Evolutionary conservation across 2,888 invertebrate species (phyloP).

Genomic region (Opisthograptis luteolata): DNA sequence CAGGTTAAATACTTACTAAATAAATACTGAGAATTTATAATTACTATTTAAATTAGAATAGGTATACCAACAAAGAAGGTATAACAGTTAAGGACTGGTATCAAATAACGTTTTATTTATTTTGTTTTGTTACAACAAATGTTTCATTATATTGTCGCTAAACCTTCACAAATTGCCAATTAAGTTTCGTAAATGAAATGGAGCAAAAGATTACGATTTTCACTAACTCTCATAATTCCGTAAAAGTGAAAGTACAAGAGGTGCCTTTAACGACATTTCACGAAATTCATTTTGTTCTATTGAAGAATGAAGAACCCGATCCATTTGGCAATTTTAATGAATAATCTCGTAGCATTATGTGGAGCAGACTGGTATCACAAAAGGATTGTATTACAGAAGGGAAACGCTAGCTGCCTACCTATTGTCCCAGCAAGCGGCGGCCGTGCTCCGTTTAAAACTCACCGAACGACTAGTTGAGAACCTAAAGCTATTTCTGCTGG

Average conservation of each 20-base stretch:
- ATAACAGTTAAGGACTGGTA: background rate
- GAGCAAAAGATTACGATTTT: conserved; percentile 22
- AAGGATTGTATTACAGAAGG: conserved; percentile 57
- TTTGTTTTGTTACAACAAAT: background rate
- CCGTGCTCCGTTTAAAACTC: conserved; percentile 42
- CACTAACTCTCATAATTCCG: conserved; percentile 11
- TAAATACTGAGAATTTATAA: too few relatives aligned
- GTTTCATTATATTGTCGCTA: conserved; percentile 7
- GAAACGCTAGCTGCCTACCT: conserved; percentile 46
- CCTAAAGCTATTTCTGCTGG: background rate
- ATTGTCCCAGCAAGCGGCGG: conserved; percentile 52
- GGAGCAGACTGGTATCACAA: conserved; percentile 50
- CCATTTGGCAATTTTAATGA: conserved; percentile 52
- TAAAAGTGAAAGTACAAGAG: conserved; percentile 7
- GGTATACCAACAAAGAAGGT: too few relatives aligned
- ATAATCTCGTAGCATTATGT: conserved; percentile 56
- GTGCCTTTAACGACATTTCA: conserved; percentile 13
- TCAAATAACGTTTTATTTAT: background rate
- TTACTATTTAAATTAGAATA: too few relatives aligned
- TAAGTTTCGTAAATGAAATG: conserved; percentile 15
- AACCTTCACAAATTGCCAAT: conserved; percentile 23
- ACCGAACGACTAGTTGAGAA: conserved; percentile 6
- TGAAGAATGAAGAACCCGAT: conserved; percentile 17
- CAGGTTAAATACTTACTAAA: too few relatives aligned
- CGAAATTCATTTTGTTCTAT: conserved; percentile 27